Evolutionary conservation across 2,888 invertebrate species (phyloP), one percentile per base, ranked within the genome.

Genomic region (Boloria selene): DNA sequence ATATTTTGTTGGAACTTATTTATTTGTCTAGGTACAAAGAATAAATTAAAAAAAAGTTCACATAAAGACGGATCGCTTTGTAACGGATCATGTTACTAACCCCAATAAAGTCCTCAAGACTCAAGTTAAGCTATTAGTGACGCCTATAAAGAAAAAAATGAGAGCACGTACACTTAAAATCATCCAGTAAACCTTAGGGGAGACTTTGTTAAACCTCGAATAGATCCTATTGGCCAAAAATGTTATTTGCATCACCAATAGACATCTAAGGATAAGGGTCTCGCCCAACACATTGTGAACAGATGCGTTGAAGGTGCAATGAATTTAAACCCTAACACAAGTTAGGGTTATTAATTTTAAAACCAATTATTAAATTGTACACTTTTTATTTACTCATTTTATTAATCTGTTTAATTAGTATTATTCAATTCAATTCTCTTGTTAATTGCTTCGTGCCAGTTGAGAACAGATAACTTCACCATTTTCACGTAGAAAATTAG

Each of bases 271-370:
- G 87, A 87, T 87, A 86, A 84, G 78, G 76, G 77, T 79, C 72
- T 72, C 72, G 72, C 77, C 77, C 78, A 76, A 75, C 69, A 75
- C 73, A 73, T 65, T 72, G 76, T 74, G 76, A 82, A 80, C 87
- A 87, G 87, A 87, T 87, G 86, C 81, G 81, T 65, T 75, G 77
- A 84, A 83, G 82, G 79, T 86, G 85, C 85, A 84, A 73, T 77
- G 61, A 72, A 74, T 77, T 81, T 80, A n/a, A n/a, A n/a, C n/a
- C 79, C 79, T 83, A 73, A 82, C 79, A 76, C 76, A 68, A 71
- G 73, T 77, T 69, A 22, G 22, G 22, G 22, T 22, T 22, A 22
- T 22, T 3, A 22, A 22, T 22, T 22, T 22, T 22, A 22, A 22
- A 22, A 22, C 22, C 3, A 22, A 22, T 22, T 22, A 2, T 22